Evolutionary conservation across 2,888 invertebrate genomes (phyloP).

Genomic region (Plagodis dolabraria): DNA sequence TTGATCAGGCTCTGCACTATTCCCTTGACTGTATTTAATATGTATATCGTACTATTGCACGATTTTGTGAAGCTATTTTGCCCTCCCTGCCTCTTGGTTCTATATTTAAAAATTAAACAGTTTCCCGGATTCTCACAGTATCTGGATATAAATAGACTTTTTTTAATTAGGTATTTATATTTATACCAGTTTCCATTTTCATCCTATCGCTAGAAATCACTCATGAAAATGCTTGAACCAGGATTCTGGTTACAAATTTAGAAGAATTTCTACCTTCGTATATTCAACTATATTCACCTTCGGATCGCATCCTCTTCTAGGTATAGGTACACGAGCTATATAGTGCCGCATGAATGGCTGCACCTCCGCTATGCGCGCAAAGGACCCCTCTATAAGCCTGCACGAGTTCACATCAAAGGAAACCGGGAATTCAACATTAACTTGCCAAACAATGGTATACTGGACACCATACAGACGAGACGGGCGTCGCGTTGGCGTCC

Average conservation of each 20-base stretch:
- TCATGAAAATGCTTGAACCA: not conserved
- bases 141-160: too few relatives aligned
- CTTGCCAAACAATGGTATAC: slow-evolving; percentile 57
- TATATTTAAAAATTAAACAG: too few relatives aligned
- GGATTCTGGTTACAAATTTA: slow-evolving; percentile 1
- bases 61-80: too few relatives aligned
- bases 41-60: too few relatives aligned
- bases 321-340: slow-evolving; percentile 45
- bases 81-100: too few relatives aligned
- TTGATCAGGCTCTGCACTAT: too few relatives aligned
- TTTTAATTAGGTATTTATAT: too few relatives aligned
- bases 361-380: slow-evolving; percentile 65
- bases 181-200: too few relatives aligned
- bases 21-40: too few relatives aligned
- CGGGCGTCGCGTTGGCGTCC: slow-evolving; percentile 4
- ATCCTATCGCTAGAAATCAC: too few relatives aligned
- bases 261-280: not conserved
- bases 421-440: slow-evolving; percentile 65
- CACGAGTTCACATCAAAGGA: slow-evolving; percentile 74
- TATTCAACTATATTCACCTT: slow-evolving; percentile 10
- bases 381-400: slow-evolving; percentile 64
- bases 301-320: slow-evolving; percentile 23
- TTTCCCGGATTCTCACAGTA: too few relatives aligned
- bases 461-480: slow-evolving; percentile 31
- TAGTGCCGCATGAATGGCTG: slow-evolving; percentile 63